Conservation (phyloP, 2,888 invertebrate genomes). For the Hydrotaea diabolus region DNA sequence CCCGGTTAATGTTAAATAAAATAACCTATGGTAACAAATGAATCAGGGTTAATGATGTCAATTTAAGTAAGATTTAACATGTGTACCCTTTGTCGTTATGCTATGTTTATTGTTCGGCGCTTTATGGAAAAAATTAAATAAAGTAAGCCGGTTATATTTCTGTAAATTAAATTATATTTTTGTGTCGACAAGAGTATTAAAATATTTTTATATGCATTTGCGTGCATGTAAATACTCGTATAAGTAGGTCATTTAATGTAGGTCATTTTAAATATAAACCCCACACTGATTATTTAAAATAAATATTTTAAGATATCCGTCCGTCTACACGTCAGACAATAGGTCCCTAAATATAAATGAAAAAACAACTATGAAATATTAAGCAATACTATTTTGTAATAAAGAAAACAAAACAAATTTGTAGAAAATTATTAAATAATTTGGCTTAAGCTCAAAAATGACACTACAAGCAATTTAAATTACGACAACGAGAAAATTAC, state of each 20-base stretch:
- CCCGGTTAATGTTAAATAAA: no score
- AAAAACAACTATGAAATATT: background rate
- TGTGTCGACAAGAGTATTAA: no score
- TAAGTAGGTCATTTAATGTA: background rate
- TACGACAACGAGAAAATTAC: background rate
- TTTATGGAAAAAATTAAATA: no score
- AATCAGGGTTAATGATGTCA: no score
- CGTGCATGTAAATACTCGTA: background rate
- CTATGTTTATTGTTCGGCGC: no score
- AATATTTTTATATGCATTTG: no score
- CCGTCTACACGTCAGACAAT: background rate
- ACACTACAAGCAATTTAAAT: constrained; percentile 8
- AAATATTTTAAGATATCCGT: background rate
- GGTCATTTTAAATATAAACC: background rate
- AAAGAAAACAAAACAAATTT: background rate
- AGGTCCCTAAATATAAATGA: constrained; percentile 1
- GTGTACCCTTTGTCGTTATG: no score
- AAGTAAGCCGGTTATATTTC: no score
- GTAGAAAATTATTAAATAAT: constrained; percentile 49
- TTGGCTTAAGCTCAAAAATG: constrained; percentile 60
- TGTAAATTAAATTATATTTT: no score
- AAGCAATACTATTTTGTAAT: constrained; percentile 7
- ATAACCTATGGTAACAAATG: no score
- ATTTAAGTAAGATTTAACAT: no score
- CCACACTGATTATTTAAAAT: background rate